phyloP scores from a whole-genome alignment of 2,113 vertebrate genomes.

The Labeo rohita region DNA sequence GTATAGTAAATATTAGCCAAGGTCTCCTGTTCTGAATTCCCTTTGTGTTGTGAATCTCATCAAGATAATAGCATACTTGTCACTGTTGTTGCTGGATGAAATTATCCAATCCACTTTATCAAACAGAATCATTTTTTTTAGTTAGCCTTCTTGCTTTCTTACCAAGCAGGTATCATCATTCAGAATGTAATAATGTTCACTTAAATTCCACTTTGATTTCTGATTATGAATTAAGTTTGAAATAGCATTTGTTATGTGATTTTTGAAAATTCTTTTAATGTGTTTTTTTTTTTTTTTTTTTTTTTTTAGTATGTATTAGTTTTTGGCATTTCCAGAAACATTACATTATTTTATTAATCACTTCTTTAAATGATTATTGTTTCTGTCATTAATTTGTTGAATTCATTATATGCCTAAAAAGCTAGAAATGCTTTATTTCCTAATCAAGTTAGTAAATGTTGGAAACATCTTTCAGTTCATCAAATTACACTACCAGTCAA shows the following conservation, averaged over 20 bases:
- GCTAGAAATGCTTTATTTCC: neutral
- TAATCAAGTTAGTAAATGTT: neutral
- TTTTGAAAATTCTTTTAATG: neutral
- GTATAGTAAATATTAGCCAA: neutral
- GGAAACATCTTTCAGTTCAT: neutral
- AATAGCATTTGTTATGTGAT: neutral
- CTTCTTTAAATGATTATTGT: neutral
- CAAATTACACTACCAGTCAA: neutral
- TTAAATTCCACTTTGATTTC: neutral
- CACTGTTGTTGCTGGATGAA: neutral
- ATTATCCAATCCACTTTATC: neutral
- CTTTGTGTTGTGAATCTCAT: conserved; percentile 13
- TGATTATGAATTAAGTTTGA: neutral
- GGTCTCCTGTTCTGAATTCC: neutral
- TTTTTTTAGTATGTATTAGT: neutral
- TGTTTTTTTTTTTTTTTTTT: too few species aligned
- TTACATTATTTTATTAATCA: neutral
- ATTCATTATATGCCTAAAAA: neutral
- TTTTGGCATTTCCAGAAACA: neutral
- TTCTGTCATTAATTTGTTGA: too few species aligned
- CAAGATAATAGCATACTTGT: neutral
- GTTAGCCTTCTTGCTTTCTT: neutral
- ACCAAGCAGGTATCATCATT: neutral
- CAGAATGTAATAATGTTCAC: neutral
- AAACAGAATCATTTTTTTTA: neutral